A percentile compares a stretch with the other conserved stretches of the same genome.
These are phyloP conservation scores for Drosophila albomicans DNA, from an alignment of 1,140 invertebrate species.

Conservation along the genomic window DNA sequence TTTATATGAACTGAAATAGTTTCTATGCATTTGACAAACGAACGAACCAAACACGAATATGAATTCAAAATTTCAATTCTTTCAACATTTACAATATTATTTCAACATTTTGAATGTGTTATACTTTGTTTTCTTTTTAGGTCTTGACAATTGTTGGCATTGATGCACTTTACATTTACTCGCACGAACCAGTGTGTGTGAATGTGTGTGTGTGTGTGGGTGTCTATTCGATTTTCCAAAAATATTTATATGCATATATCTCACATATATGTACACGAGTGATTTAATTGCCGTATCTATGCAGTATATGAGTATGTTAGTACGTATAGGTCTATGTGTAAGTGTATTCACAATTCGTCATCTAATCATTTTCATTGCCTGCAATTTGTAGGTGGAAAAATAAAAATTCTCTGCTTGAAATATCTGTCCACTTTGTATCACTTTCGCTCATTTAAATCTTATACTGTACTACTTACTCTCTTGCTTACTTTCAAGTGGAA, in stretches of 20 bases:
- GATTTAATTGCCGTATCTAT: slow-evolving; percentile 43
- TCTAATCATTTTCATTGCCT: slow-evolving; percentile 51
- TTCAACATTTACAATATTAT: slow-evolving; percentile 60
- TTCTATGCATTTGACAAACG: slow-evolving; percentile 47
- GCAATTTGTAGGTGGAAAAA: slow-evolving; percentile 75
- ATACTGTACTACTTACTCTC: not conserved
- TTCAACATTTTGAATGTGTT: slow-evolving; percentile 23
- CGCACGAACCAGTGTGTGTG: slow-evolving; percentile 2
- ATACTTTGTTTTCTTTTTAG: slow-evolving; percentile 27
- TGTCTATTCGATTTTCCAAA: slow-evolving; percentile 55
- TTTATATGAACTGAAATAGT: slow-evolving; percentile 46
- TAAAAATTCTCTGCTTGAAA: slow-evolving; percentile 54
- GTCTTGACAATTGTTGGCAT: slow-evolving; percentile 39
- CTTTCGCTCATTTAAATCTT: not conserved
- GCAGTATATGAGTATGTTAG: slow-evolving; percentile 30
- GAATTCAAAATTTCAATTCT: slow-evolving; percentile 36
- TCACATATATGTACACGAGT: slow-evolving; percentile 40
- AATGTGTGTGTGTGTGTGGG: not conserved
- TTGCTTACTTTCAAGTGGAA: not conserved
- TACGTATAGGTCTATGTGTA: slow-evolving; percentile 46
- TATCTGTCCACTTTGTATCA: slow-evolving; percentile 4
- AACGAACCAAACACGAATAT: slow-evolving; percentile 55
- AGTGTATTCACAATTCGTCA: slow-evolving; percentile 36
- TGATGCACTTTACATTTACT: slow-evolving; percentile 23
- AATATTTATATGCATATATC: slow-evolving; percentile 65